A percentile compares a stretch with the other conserved stretches of the same genome.
Conservation (phyloP, 2,888 invertebrate genomes). For the Apoda limacodes region DNA sequence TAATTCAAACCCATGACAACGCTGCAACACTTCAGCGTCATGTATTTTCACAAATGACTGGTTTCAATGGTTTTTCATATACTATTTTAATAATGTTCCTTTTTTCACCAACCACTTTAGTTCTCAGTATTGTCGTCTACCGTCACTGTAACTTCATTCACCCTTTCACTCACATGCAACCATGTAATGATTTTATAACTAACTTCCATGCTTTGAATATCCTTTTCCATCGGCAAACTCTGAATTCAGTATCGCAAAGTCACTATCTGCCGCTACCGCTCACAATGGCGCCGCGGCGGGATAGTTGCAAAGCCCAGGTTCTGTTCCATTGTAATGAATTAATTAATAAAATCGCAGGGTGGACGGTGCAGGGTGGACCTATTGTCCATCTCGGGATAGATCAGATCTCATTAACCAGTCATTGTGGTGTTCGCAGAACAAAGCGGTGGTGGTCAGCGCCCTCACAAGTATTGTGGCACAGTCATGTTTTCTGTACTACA, state of each 20-base stretch:
- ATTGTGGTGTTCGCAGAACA: slow-evolving; percentile 53
- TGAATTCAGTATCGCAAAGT: slow-evolving; percentile 45
- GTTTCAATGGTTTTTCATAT: too few species aligned
- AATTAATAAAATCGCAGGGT: slow-evolving; percentile 65
- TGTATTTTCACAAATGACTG: too few species aligned
- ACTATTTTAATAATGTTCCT: too few species aligned
- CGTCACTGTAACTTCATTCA: too few species aligned
- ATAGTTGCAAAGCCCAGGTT: slow-evolving; percentile 59
- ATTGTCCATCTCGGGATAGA: slow-evolving; percentile 59
- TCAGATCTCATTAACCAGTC: slow-evolving; percentile 68
- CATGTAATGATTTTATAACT: too few species aligned
- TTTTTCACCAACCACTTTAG: too few species aligned
- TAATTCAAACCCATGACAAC: too few species aligned
- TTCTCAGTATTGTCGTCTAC: too few species aligned
- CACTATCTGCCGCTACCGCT: slow-evolving; percentile 39
- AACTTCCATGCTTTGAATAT: too few species aligned
- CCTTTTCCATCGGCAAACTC: slow-evolving; percentile 18
- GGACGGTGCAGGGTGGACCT: slow-evolving; percentile 35
- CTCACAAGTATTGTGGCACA: slow-evolving; percentile 7
- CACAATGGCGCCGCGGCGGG: slow-evolving; percentile 47
- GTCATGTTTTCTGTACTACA: too few species aligned
- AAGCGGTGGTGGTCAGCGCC: slow-evolving; percentile 36
- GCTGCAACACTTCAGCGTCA: too few species aligned
- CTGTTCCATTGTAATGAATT: slow-evolving; percentile 65
- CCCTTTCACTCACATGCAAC: too few species aligned